Evolutionary conservation across 64 coral and sea anemone species (phyloP), one percentile per base, ranked within the genome.

Genomic region (Dendronephthya gigantea): DNA sequence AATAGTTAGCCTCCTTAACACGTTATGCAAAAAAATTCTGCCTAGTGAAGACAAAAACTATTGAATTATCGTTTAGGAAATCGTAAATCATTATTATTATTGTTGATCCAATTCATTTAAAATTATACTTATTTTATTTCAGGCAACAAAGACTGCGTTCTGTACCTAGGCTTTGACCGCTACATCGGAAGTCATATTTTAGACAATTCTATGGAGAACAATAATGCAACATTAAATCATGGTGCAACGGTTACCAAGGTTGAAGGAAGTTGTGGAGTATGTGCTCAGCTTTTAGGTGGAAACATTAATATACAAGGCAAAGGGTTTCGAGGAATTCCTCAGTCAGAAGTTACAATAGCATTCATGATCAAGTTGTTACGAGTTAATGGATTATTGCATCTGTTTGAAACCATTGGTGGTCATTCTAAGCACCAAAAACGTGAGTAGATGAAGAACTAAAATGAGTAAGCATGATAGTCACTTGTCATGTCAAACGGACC

Each of bases 121-220:
- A 79, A 33, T 15, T 79, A 4, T 30, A 36, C 72, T 15, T 34
- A 9, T 58, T 82, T 90, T 27, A 7, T 96, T 90, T n/a, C 86
- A 97, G 94, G 83, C 66, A 89, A 97, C 82, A 85, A 87, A 39
- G 91, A 97, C 74, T 92, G 93, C 43, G 94, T 97, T 0, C 49
- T 93, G 13, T 93, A 93, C 49, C 82, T 93, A n/a, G 92, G 91
- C 28, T 98, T 98, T 83, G 95, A 98, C 70, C 95, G 92, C 0
- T 93, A 91, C 68, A 91, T 90, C 81, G 85, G 86, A 30, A 87
- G 84, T 23, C 82, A 86, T 59, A 81, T 98, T 32, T 91, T 85
- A 47, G 95, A 98, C 83, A 88, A 93, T 47, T 93, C 95, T 17
- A 87, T 52, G 29, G 89, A 98, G 48, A 83, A 93, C 84, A 98